These are phyloP conservation scores for Nyctibius grandis DNA, from an alignment of 2,797 vertebrate species.

Conservation along the genomic window DNA sequence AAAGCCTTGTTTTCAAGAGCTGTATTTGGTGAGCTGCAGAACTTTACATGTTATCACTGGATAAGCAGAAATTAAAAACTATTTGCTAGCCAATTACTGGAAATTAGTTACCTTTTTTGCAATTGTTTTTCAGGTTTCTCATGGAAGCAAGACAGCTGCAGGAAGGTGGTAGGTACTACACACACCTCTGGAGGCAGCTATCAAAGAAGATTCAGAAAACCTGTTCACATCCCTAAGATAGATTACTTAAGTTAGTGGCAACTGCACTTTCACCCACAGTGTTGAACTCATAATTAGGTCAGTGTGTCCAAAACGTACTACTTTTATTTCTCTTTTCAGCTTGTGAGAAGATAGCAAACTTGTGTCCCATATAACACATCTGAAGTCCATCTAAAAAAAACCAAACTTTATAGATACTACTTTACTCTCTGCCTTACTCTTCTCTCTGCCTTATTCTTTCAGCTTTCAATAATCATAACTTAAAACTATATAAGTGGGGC, in stretches of 20 bases:
- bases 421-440: not conserved
- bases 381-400: not conserved
- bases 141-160: not conserved
- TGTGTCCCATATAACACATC: not conserved
- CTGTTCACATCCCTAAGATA: not conserved
- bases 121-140: not conserved
- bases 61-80: not conserved
- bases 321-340: not conserved
- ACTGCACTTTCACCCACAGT: not conserved
- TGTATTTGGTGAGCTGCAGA: not conserved
- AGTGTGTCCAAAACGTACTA: not conserved
- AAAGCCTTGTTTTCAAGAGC: not conserved
- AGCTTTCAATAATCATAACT: not conserved
- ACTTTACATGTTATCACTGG: not conserved
- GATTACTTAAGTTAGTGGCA: not conserved
- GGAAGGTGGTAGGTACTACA: not conserved
- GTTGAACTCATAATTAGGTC: not conserved
- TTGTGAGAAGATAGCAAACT: not conserved
- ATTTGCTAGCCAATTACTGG: not conserved
- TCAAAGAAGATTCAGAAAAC: not conserved
- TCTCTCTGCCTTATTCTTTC: not conserved
- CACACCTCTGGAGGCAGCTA: not conserved
- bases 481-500: not conserved
- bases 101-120: not conserved
- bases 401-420: not conserved